These are phyloP conservation scores for Redunca redunca DNA, from an alignment of 2,113 vertebrate species.

Conservation along the genomic window DNA sequence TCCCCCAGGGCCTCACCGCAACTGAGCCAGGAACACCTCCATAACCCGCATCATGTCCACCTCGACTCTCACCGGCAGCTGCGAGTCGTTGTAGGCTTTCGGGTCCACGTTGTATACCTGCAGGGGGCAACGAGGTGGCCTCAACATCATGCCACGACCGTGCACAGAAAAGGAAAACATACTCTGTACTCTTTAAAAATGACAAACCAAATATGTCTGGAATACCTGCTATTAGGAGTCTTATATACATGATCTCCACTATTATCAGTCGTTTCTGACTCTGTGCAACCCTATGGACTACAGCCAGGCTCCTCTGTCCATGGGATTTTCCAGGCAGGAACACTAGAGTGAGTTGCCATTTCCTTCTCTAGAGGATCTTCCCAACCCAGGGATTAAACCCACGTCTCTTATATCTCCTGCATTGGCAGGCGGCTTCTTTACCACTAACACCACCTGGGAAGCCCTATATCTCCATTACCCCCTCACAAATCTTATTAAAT, in stretches of 20 bases:
- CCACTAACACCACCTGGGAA: background rate
- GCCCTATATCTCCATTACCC: background rate
- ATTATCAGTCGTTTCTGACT: background rate
- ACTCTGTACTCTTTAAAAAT: background rate
- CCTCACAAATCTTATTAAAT: background rate
- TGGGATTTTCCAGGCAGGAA: background rate
- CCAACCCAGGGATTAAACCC: background rate
- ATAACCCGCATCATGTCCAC: constrained; percentile 94
- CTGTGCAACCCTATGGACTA: background rate
- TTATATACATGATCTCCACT: constrained; percentile 6
- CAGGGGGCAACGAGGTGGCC: background rate
- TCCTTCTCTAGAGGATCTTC: background rate
- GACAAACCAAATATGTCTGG: background rate
- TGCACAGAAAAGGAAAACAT: background rate
- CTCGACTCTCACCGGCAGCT: constrained; percentile 83
- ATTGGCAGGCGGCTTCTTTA: background rate
- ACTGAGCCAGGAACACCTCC: constrained; percentile 95
- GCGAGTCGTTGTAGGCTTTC: constrained; percentile 72
- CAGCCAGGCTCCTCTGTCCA: background rate
- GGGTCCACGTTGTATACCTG: constrained; percentile 94
- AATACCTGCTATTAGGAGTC: background rate
- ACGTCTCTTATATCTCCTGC: background rate
- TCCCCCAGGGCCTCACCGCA: constrained; percentile 82
- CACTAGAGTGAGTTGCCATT: background rate
- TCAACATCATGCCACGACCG: background rate